phyloP scores from a whole-genome alignment of 2,113 vertebrate genomes.

The Desmodus rotundus region DNA sequence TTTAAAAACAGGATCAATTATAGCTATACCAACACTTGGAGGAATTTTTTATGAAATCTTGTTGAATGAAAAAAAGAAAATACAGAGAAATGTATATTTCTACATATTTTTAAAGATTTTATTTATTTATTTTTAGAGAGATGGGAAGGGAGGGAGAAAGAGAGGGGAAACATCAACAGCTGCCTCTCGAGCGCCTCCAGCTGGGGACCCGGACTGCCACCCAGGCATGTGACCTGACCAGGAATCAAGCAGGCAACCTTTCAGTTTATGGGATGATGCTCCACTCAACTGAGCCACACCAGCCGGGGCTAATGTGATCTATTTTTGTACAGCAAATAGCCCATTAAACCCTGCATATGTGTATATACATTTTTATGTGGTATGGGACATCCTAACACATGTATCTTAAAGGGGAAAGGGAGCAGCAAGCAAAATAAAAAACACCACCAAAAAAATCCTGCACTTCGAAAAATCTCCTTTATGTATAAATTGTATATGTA shows the following conservation, averaged over 20 bases:
- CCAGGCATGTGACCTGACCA: no score
- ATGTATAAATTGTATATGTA: not conserved
- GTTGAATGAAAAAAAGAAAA: conserved; percentile 12
- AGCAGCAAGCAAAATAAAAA: not conserved
- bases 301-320: not conserved
- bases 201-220: no score
- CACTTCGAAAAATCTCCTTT: not conserved
- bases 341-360: not conserved
- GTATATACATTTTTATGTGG: not conserved
- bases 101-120: no score
- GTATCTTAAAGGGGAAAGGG: not conserved
- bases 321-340: not conserved
- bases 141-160: no score
- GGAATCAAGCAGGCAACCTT: no score
- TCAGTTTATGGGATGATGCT: no score
- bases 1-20: not conserved
- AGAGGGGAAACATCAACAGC: no score
- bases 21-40: not conserved
- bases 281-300: no score
- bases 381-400: not conserved
- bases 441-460: no score
- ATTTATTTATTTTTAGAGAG: no score
- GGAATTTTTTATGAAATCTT: not conserved
- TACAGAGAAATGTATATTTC: not conserved
- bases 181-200: no score